Evolutionary conservation across 1,140 invertebrate genomes (phyloP).

Genomic region (Scylla paramamosain): DNA sequence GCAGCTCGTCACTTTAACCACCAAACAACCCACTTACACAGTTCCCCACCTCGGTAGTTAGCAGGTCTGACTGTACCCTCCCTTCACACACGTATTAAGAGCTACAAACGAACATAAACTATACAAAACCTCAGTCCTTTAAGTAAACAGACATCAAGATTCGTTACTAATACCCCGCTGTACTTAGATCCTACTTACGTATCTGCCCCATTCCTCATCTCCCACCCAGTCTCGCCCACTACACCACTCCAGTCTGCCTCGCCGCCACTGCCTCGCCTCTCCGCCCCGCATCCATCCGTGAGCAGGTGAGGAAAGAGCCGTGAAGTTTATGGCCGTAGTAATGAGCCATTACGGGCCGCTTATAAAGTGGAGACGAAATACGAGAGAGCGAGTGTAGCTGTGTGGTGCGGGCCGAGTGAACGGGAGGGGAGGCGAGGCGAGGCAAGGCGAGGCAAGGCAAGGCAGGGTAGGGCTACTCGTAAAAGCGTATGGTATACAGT

Average conservation of each 20-base stretch:
- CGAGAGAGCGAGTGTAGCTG: neutral
- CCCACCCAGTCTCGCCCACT: neutral
- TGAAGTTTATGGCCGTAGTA: neutral
- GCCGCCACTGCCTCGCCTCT: neutral
- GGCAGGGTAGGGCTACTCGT: no score
- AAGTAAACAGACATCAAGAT: no score
- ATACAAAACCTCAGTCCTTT: no score
- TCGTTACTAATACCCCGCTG: no score
- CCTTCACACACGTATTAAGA: neutral
- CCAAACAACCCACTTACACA: no score
- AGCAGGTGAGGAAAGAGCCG: neutral
- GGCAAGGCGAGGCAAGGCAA: neutral
- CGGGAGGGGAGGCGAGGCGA: neutral
- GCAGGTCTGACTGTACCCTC: neutral
- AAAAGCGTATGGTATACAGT: no score
- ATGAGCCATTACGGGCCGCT: neutral
- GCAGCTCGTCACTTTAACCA: no score
- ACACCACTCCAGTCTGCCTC: neutral
- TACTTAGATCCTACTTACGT: no score
- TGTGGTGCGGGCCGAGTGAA: neutral
- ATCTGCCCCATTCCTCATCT: neutral
- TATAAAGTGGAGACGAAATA: slow-evolving; percentile 13
- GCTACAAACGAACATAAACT: no score
- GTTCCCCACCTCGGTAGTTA: no score
- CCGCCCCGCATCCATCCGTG: neutral